Evolutionary conservation across 2,888 invertebrate species (phyloP), one percentile per base, ranked within the genome.

Genomic region (Tetramorium bicarinatum): DNA sequence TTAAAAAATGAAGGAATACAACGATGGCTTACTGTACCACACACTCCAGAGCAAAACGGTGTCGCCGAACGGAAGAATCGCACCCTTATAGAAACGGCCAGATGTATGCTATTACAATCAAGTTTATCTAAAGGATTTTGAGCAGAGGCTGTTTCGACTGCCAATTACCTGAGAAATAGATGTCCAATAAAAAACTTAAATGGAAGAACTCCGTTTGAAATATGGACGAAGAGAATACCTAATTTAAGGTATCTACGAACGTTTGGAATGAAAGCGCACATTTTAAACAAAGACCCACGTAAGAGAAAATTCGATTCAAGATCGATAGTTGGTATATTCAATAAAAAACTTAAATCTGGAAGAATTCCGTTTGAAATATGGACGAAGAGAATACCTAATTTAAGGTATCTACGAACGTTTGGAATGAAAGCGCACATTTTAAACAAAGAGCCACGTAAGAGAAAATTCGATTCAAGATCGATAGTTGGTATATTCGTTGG

Each of bases 81-180:
- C 11, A 44, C 44, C 0, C 13, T 44, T 13, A 13, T 44, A 13
- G 44, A 44, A 3, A 11, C 13, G 44, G 44, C 44, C 11, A 11
- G 44, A 3, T 44, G 44, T 7, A 44, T 44, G 1, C 8, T 44
- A 3, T 47, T 47, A 7, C 15, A 15, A 2, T 7, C 8, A 3
- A 4, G 2, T 13, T 15, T 47, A 47, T 44, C 47, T 25, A 25
- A 0, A 15, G 3, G 3, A 0, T 47, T 47, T 47, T 47, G 47
- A 4, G 15, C 47, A 15, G 47, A 47, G 4, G 47, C 47, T 41
- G 41, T 81, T 9, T 21, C 52, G 4, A 81, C 83, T n/a, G 72
- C 86, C 1, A 84, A 82, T 29, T 85, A 85, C 29, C 29, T 83
- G 11, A 82, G 85, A 74, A 87, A 87, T 52, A 62, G 83, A 29